Percentiles rank a stretch among this genome's conserved stretches.
phyloP scores from a whole-genome alignment of 2,113 vertebrate genomes.

The Haplochromis burtoni region DNA sequence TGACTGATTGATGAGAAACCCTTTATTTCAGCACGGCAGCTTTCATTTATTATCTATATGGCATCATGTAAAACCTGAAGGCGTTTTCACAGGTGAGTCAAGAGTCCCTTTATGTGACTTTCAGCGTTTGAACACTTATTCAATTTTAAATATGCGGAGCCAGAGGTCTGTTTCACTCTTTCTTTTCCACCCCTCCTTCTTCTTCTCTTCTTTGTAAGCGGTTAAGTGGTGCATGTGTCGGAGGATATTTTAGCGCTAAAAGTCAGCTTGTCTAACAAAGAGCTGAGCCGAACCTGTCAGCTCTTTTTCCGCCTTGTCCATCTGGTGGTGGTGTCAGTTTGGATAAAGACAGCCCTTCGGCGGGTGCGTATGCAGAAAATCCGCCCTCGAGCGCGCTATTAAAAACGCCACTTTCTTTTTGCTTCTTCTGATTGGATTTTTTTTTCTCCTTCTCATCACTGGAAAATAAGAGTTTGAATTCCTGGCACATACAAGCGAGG shows the following conservation, averaged over 20 bases:
- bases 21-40: neutral
- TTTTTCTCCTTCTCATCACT: neutral
- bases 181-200: neutral
- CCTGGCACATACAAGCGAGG: neutral
- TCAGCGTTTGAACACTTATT: slow-evolving; percentile 7
- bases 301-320: neutral
- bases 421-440: neutral
- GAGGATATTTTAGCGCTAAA: neutral
- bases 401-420: neutral
- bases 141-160: slow-evolving; percentile 20
- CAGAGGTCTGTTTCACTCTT: slow-evolving; percentile 12
- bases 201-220: neutral
- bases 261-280: neutral
- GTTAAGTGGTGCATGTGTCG: slow-evolving; percentile 9
- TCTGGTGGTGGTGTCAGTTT: slow-evolving; percentile 15
- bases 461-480: neutral
- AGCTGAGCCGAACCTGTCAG: slow-evolving; percentile 22
- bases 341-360: slow-evolving; percentile 16
- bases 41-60: slow-evolving; percentile 47
- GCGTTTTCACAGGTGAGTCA: slow-evolving; percentile 17
- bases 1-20: slow-evolving; percentile 32
- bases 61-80: slow-evolving; percentile 34
- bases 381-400: neutral
- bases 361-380: neutral
- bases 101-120: slow-evolving; percentile 10